Evolutionary conservation across 2,888 invertebrate species (phyloP), one percentile per base, ranked within the genome.

Genomic region (Agrochola lychnidis): DNA sequence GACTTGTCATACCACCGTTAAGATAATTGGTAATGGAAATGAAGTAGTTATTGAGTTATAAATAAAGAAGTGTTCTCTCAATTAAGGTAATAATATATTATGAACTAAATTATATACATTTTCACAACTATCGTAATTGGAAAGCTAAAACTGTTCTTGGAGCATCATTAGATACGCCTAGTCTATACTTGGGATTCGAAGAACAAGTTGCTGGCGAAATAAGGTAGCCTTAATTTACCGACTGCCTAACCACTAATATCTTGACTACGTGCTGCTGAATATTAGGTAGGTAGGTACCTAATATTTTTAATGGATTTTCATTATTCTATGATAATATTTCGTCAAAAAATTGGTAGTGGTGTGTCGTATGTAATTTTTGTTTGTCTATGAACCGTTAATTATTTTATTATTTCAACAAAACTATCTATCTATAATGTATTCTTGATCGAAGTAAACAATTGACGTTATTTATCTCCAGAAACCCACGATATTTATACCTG

Each of bases 1-100:
- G 69, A 56, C 7, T 42, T 48, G 68, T 85, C 75, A 76, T 86
- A 73, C 70, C 84, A 86, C 92, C 89, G 90, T 90, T 93, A 91
- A 63, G 73, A 89, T 89, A 90, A 90, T 71, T 61, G 67, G 73
- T 89, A 88, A 88, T 89, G 82, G 83, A 81, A 82, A 75, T 77
- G 57, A 81, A 82, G 76, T 80, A 78, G 76, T 79, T 68, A 69
- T 53, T 62, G 30, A 69, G 69, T 70, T 76, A 64, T 76, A 75
- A 77, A 76, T 80, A 73, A 81, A 85, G 62, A 87, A 76, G 73
- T 79, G 59, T 51, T 71, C 63, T 45, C 69, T 76, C 68, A 78
- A 82, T 80, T 82, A 81, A 66, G 59, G 59, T 77, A 73, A 79
- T 77, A 72, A 79, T 76, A 71, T 73, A 82, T 89, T 82, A 85